Evolutionary conservation across 2,888 invertebrate species (phyloP).

Genomic region (Xanthorhoe designata): DNA sequence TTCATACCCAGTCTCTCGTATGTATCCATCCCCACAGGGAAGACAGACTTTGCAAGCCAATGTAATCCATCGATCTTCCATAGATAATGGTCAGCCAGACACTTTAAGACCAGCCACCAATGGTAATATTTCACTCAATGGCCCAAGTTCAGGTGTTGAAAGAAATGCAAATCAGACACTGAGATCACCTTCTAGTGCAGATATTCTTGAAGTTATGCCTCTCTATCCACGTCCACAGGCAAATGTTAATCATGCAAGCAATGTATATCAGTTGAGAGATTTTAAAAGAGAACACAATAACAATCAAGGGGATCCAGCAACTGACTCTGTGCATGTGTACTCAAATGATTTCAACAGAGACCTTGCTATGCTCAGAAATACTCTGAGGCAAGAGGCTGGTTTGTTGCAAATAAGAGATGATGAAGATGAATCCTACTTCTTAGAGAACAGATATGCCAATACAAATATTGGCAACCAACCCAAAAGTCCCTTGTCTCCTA

Average conservation of each 20-base stretch:
- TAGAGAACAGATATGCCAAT: slow-evolving; percentile 69
- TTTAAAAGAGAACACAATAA: slow-evolving; percentile 84
- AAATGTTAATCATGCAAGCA: slow-evolving; percentile 75
- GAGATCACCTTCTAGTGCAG: slow-evolving; percentile 83
- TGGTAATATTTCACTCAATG: slow-evolving; percentile 59
- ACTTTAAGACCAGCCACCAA: slow-evolving; percentile 52
- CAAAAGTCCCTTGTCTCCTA: slow-evolving; percentile 70
- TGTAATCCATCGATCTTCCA: slow-evolving; percentile 75
- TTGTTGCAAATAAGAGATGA: slow-evolving; percentile 72
- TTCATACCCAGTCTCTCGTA: slow-evolving; percentile 69
- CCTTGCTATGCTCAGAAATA: slow-evolving; percentile 72
- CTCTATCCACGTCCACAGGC: slow-evolving; percentile 74
- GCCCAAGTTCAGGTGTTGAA: slow-evolving; percentile 51
- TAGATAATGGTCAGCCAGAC: slow-evolving; percentile 75
- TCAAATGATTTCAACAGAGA: slow-evolving; percentile 78
- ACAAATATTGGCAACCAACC: slow-evolving; percentile 51
- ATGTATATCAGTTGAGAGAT: slow-evolving; percentile 84
- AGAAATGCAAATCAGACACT: slow-evolving; percentile 67
- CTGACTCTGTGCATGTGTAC: slow-evolving; percentile 69
- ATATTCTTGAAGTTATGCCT: slow-evolving; percentile 84
- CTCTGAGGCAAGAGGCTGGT: slow-evolving; percentile 67
- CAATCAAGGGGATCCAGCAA: slow-evolving; percentile 58
- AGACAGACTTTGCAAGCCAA: slow-evolving; percentile 76
- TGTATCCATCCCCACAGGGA: slow-evolving; percentile 71
- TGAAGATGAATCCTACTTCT: slow-evolving; percentile 73